Conservation (phyloP, 2,888 invertebrate genomes). For the Cantharis lateralis region DNA sequence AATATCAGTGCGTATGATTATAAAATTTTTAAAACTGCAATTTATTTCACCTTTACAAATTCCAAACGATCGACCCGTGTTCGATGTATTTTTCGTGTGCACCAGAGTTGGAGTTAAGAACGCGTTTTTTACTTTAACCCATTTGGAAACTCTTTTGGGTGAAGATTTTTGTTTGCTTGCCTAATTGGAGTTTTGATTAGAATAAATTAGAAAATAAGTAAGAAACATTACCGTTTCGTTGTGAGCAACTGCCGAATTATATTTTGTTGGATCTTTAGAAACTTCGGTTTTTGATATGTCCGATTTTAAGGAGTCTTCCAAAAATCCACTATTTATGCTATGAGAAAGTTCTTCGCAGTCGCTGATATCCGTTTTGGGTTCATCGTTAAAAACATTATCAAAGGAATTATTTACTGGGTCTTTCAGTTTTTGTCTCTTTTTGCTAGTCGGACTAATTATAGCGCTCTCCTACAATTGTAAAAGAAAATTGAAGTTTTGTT, state of each 20-base stretch:
- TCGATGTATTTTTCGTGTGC: background rate
- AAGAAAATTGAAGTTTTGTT: background rate
- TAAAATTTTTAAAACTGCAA: background rate
- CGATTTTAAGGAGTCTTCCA: background rate
- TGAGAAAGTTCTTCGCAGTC: slow-evolving; percentile 47
- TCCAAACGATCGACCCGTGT: background rate
- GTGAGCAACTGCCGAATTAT: slow-evolving; percentile 45
- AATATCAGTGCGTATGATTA: background rate
- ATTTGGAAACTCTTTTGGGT: slow-evolving; percentile 66
- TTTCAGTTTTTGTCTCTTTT: background rate
- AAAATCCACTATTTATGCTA: background rate
- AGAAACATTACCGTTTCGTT: slow-evolving; percentile 30
- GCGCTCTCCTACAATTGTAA: background rate
- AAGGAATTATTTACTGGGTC: background rate
- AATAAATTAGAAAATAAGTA: background rate
- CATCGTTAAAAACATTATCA: slow-evolving; percentile 49
- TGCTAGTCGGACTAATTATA: background rate
- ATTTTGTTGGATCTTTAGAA: slow-evolving; percentile 45
- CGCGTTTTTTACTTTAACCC: slow-evolving; percentile 75
- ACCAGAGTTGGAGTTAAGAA: slow-evolving; percentile 58
- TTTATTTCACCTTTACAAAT: background rate
- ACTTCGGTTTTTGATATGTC: too few species aligned
- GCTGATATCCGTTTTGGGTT: slow-evolving; percentile 49
- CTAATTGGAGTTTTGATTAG: background rate
- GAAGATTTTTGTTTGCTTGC: slow-evolving; percentile 48